Base-by-base conservation (phyloP, 1,140 invertebrate genomes). In the Oppia nitens region DNA sequence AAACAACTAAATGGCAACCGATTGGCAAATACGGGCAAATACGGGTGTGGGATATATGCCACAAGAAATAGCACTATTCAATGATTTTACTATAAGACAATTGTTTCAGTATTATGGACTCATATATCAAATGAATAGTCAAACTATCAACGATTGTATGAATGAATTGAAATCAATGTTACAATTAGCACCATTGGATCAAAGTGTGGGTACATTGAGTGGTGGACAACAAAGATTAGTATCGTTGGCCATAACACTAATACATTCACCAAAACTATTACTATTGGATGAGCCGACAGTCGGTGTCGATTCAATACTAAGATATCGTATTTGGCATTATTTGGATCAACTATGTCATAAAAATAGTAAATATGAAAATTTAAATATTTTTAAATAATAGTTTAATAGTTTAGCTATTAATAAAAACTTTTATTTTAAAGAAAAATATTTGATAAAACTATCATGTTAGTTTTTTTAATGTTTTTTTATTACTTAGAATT, bases 101-200 rank as follows among this genome's bases (percentile, higher is more conserved):
- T 95, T 89, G 0, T 83, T 96, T 80, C 81, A 85, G 75, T 96
- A 93, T 69, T 96, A 94, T 71, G 91, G 91, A n/a, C 87, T 87
- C 78, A 85, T 96, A 65, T n/a, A n/a, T n/a, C n/a, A n/a, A n/a
- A n/a, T n/a, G n/a, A n/a, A n/a, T n/a, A n/a, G n/a, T n/a, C n/a
- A 88, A 91, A 68, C 84, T 69, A 45, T 66, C n/a, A 11, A 53
- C 2, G 81, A 86, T 60, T 79, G 87, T 64, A 78, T 87, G 60
- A 78, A 83, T 58, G 95, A 94, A 72, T 75, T 95, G 11, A 6
- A 61, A 11, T 26, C 56, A 17, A 57, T 64, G 26, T 59, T 64
- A 1, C 57, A 64, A 26, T 52, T 64, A n/a, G 49, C 62, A 2
- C n/a, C 53, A n/a, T 4, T n/a, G 14, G 20, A 9, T 20, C 40